phyloP scores from a whole-genome alignment of 2,113 vertebrate genomes.

The Camelus bactrianus region DNA sequence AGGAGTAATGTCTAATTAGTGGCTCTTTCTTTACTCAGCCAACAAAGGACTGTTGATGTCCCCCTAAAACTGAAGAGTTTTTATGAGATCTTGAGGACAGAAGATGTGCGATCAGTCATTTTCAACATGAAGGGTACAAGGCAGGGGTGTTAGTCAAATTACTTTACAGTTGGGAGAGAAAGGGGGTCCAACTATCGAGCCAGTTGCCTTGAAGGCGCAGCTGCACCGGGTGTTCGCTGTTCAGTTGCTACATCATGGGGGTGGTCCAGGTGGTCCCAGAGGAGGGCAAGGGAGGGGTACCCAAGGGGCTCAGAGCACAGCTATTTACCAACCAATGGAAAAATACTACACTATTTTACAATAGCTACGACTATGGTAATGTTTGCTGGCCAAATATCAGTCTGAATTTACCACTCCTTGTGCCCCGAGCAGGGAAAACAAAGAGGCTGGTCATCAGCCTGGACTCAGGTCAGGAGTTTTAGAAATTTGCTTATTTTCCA shows the following conservation, averaged over 20 bases:
- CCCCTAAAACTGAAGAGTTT: conserved; percentile 63
- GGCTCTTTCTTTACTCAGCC: conserved; percentile 65
- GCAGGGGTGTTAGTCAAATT: conserved; percentile 24
- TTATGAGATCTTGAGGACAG: background rate
- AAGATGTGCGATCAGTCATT: conserved; percentile 33
- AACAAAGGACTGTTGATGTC: conserved; percentile 63
- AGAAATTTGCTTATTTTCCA: background rate
- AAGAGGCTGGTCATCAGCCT: background rate
- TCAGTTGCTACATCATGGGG: background rate
- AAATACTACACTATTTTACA: background rate
- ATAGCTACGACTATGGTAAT: background rate
- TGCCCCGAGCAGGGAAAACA: background rate
- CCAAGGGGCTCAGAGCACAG: background rate
- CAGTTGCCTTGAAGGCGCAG: background rate
- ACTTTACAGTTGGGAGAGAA: background rate
- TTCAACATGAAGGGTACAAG: conserved; percentile 32
- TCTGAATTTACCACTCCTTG: background rate
- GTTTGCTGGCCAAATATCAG: background rate
- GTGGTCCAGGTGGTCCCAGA: background rate
- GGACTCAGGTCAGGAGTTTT: background rate
- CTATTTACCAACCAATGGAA: background rate
- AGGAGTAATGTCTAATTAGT: conserved; percentile 73
- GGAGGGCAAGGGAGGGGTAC: background rate
- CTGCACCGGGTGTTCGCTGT: background rate
- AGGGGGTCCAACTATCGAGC: background rate